Percentiles rank a stretch among this genome's conserved stretches.
These are phyloP conservation scores for Pygoscelis antarcticus DNA, from an alignment of 2,113 vertebrate genomes.

Conservation along the genomic window DNA sequence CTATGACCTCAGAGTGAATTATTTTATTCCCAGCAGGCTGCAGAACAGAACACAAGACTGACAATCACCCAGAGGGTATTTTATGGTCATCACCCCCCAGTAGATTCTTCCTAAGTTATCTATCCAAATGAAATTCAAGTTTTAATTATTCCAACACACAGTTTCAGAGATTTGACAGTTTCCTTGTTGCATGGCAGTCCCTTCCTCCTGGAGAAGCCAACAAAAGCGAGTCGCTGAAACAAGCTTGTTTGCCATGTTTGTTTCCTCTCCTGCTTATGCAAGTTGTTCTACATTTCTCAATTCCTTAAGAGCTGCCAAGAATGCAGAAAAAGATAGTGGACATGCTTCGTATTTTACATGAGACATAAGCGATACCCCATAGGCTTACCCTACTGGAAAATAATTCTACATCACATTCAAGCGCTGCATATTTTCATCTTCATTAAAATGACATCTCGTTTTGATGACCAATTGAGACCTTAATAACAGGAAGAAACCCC, in stretches of 20 bases:
- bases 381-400: not conserved
- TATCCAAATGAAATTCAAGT: not conserved
- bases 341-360: not conserved
- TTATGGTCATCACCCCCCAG: accelerated
- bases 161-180: not conserved
- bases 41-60: not conserved
- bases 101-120: not conserved
- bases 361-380: not conserved
- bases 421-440: not conserved
- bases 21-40: not conserved
- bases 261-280: not conserved
- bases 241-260: accelerated
- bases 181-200: accelerated
- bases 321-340: not conserved
- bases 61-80: not conserved
- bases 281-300: not conserved
- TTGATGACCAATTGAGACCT: not conserved
- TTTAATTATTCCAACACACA: not conserved
- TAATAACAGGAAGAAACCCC: not conserved
- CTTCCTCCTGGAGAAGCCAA: not conserved
- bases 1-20: not conserved
- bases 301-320: conserved; percentile 26
- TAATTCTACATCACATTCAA: not conserved
- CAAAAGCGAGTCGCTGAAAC: not conserved
- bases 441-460: conserved; percentile 9